A percentile compares a stretch with the other conserved stretches of the same genome.
These are phyloP conservation scores for Callorhinus ursinus DNA, from an alignment of 2,113 vertebrate genomes.

Conservation along the genomic window DNA sequence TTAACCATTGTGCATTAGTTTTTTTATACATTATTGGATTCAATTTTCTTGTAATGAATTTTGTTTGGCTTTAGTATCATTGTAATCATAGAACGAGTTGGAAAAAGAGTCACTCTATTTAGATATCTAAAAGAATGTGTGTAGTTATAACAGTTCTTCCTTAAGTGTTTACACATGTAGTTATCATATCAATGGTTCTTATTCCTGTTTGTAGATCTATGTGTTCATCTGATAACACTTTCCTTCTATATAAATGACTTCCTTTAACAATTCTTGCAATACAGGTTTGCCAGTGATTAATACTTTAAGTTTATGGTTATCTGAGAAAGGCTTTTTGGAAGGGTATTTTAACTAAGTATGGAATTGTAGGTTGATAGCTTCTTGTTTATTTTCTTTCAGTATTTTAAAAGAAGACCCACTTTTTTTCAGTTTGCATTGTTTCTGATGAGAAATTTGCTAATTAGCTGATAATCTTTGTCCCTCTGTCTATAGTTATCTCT, in stretches of 20 bases:
- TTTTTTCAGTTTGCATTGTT: not conserved
- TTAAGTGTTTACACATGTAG: not conserved
- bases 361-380: not conserved
- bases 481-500: not conserved
- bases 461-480: not conserved
- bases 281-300: not conserved
- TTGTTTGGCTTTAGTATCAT: not conserved
- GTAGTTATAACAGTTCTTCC: not conserved
- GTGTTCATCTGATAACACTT: not conserved
- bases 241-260: not conserved
- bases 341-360: not conserved
- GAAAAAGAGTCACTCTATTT: not conserved
- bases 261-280: not conserved
- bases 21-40: not conserved
- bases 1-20: not conserved
- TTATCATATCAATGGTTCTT: not conserved
- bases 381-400: not conserved
- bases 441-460: not conserved
- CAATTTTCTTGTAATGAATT: not conserved
- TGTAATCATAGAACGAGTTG: not conserved
- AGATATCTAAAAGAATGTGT: not conserved
- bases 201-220: not conserved
- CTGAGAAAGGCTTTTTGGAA: not conserved
- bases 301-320: not conserved
- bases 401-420: not conserved